Evolutionary conservation across 2,888 invertebrate genomes (phyloP), one percentile per base, ranked within the genome.

Genomic region (Malacosoma neustria): DNA sequence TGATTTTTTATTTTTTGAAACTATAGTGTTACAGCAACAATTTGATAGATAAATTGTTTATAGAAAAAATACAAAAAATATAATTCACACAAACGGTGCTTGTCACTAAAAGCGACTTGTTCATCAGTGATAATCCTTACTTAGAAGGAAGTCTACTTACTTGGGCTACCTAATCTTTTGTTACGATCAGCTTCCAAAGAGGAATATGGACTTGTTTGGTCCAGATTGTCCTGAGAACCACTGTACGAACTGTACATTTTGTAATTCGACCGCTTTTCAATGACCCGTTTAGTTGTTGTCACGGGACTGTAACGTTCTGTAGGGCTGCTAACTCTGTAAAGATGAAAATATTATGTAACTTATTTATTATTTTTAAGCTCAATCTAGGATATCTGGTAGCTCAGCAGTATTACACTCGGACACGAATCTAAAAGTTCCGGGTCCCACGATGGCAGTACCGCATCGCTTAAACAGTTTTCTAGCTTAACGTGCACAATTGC

Each of bases 241-340:
- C 73, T 72, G 55, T 67, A 81, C 0, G 84, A 80, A 43, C 76
- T 80, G 54, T 82, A 84, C 68, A 77, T 66, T 43, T 81, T 85
- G 57, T 85, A 86, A 55, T 85, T 85, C 4, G 82, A 80, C 0
- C 77, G 62, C 42, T 86, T 86, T 37, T 86, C 85, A 1, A 84
- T 72, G 7, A 84, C 76, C 1, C 73, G 64, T 42, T 82, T 84
- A 1, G 85, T 74, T 1, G 81, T 72, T 12, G 82, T 76, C 22
- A 77, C 79, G 0, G 86, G 86, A 37, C 85, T 86, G 49, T 79
- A 79, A 5, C 77, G 62, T 4, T 84, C 85, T 2, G 63, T 72
- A 7, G 84, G 82, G 44, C 82, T 84, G 61, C 57, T 80, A 2
- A 81, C 75, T 48, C 85, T 85, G 48, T 11, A 37, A 38, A 32